phyloP scores from a whole-genome alignment of 2,113 vertebrate genomes.

The Silurus glanis region DNA sequence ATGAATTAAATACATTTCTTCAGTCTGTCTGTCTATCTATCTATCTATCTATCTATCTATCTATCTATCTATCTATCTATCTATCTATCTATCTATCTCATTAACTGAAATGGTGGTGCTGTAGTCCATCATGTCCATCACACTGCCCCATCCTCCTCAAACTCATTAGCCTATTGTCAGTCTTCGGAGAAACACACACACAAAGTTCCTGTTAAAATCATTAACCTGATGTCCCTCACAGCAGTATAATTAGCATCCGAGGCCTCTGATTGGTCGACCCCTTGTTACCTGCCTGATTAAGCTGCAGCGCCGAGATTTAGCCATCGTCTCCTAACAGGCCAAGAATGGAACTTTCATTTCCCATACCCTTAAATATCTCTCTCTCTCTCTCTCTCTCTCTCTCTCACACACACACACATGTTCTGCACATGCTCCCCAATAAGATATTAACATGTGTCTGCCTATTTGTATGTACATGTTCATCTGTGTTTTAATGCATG shows the following conservation, averaged over 20 bases:
- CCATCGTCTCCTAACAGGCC: slow-evolving; percentile 13
- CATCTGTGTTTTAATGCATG: neutral
- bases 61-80: neutral
- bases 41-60: neutral
- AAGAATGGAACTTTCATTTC: slow-evolving; percentile 27
- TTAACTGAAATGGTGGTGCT: slow-evolving; percentile 26
- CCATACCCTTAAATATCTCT: slow-evolving; percentile 21
- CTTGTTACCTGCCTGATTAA: slow-evolving; percentile 47
- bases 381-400: neutral
- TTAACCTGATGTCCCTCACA: slow-evolving; percentile 52
- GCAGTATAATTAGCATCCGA: slow-evolving; percentile 45
- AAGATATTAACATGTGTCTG: neutral
- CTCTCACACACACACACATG: slow-evolving; percentile 14
- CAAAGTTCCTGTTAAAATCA: slow-evolving; percentile 41
- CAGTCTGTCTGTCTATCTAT: neutral
- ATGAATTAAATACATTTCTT: neutral
- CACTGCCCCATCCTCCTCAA: slow-evolving; percentile 36
- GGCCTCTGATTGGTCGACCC: slow-evolving; percentile 45
- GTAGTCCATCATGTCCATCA: slow-evolving; percentile 41
- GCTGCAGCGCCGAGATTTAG: slow-evolving; percentile 29
- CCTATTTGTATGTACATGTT: neutral
- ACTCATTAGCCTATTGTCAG: slow-evolving; percentile 53
- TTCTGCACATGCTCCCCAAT: neutral
- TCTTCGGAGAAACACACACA: slow-evolving; percentile 46
- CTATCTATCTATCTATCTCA: neutral